A percentile compares a stretch with the other conserved stretches of the same genome.
Conservation (phyloP, 2,888 invertebrate genomes). For the Serrognathus titanus region DNA sequence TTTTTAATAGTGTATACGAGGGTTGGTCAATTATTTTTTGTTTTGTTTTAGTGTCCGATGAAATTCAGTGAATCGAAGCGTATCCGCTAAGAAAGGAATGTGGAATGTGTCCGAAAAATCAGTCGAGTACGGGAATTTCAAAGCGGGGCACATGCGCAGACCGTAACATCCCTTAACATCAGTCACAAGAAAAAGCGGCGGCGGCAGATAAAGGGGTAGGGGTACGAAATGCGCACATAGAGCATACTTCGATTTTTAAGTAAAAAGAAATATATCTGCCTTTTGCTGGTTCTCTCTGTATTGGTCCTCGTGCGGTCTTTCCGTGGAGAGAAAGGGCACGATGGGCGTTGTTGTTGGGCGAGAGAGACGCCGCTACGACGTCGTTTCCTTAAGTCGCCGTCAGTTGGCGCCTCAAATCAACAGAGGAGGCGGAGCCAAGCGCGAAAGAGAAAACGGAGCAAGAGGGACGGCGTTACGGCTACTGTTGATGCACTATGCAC, state of each 20-base stretch:
- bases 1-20: too few relatives aligned
- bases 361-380: conserved; percentile 48
- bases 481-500: conserved; percentile 60
- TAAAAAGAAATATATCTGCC: conserved; percentile 49
- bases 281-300: conserved; percentile 38
- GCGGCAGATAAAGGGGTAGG: conserved; percentile 39
- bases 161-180: conserved; percentile 38
- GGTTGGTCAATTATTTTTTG: too few relatives aligned
- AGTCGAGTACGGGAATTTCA: background rate
- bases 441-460: conserved; percentile 47
- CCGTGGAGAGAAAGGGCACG: conserved; percentile 24
- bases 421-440: conserved; percentile 62
- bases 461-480: conserved; percentile 36
- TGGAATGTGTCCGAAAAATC: conserved; percentile 16
- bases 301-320: conserved; percentile 37
- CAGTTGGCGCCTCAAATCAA: conserved; percentile 47
- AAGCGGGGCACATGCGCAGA: conserved; percentile 19
- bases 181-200: conserved; percentile 39
- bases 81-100: too few relatives aligned
- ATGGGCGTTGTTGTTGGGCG: conserved; percentile 38
- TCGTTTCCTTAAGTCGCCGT: conserved; percentile 27
- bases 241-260: conserved; percentile 49
- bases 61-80: too few relatives aligned
- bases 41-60: too few relatives aligned
- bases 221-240: conserved; percentile 38